Base-by-base conservation (phyloP, 2,888 invertebrate genomes). In the Campopleginae sp. region DNA sequence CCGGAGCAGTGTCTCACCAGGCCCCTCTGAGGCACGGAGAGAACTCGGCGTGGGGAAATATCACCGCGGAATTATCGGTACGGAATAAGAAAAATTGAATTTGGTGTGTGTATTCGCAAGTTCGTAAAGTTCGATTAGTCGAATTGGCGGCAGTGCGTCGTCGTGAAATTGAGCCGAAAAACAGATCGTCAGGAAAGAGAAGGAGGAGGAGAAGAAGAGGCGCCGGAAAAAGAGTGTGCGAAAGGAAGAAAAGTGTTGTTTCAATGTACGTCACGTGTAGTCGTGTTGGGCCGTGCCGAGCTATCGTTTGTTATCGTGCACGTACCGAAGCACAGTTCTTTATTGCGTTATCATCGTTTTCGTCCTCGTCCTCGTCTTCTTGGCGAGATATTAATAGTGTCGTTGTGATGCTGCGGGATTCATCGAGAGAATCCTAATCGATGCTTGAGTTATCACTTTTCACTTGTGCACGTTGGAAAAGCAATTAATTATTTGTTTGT, bases 221-320 rank as follows among this genome's bases (percentile, higher is more conserved):
- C 23, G 74, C 38, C 14, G 76, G 70, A 71, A 63, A 54, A 23
- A 42, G 46, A 72, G 61, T 66, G 44, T 31, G 54, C 61, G 19
- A 14, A 54, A 70, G 23, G 23, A 74, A 74, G 70, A 82, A 82
- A 81, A 87, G 86, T 87, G 84, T 80, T 88, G 85, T 88, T 89
- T 90, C 90, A 88, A 91, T 91, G 91, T 91, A 89, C 90, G 90
- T 91, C 91, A 90, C 91, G 92, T 91, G 91, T 87, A 88, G 85
- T 80, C 87, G 88, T 82, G 85, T 85, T 80, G 82, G 85, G 76
- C 75, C 79, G 54, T 83, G 82, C 77, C 87, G 82, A 76, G 82
- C 79, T 78, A 87, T 87, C 80, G 71, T 71, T 76, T 83, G 44
- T 84, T 68, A 72, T 85, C 83, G 84, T 86, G 38, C 74, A 79